phyloP scores from a whole-genome alignment of 2,113 vertebrate genomes.

The Hydropotes inermis region DNA sequence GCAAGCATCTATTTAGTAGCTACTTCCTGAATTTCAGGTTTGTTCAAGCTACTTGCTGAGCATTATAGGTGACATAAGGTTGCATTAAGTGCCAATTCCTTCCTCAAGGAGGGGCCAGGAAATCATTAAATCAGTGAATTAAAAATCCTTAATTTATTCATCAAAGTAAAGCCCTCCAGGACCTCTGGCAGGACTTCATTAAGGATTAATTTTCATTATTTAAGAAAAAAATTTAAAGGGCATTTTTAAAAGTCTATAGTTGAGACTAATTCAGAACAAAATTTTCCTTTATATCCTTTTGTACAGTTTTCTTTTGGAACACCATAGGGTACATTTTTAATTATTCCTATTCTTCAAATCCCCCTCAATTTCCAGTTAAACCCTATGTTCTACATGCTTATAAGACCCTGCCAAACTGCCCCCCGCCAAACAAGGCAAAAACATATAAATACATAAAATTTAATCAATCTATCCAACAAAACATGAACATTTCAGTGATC shows the following conservation, averaged over 20 bases:
- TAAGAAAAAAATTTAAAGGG: not conserved
- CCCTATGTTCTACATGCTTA: not conserved
- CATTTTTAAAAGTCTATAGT: not conserved
- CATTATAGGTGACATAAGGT: not conserved
- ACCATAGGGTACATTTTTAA: not conserved
- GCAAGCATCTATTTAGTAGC: not conserved
- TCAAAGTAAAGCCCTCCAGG: conserved; percentile 1
- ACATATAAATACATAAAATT: not conserved
- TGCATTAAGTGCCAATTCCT: not conserved
- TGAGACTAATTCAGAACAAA: not conserved
- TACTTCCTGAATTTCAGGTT: not conserved
- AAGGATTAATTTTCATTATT: conserved; percentile 26
- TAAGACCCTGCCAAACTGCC: not conserved
- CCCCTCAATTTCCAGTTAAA: not conserved
- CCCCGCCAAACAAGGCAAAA: not conserved
- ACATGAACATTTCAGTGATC: not conserved
- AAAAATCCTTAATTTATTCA: conserved; percentile 35
- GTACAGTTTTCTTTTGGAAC: not conserved
- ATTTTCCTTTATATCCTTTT: not conserved
- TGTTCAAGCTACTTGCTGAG: not conserved
- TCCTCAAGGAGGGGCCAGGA: not conserved
- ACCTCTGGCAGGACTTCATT: conserved; percentile 12
- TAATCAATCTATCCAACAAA: not conserved
- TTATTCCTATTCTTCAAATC: not conserved
- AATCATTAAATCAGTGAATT: conserved; percentile 22